Conservation (phyloP, 2,797 vertebrate genomes). For the Thripadectes ignobilis region DNA sequence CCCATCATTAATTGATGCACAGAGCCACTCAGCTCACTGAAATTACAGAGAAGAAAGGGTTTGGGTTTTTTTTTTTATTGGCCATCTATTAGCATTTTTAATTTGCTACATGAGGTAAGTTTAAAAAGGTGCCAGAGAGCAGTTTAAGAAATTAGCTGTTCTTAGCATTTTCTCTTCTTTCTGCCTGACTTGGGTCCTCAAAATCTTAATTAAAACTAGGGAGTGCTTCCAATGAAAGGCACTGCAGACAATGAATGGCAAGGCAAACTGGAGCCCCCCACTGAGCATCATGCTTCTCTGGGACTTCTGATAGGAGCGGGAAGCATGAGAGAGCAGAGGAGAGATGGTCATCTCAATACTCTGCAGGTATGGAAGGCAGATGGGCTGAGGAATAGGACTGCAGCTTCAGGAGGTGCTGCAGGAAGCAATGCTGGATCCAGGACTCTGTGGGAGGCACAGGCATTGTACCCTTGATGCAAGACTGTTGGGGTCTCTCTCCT, state of each 20-base stretch:
- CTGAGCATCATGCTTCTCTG: not conserved
- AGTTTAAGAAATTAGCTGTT: slow-evolving; percentile 69
- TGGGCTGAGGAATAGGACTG: not conserved
- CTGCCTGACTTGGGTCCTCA: slow-evolving; percentile 28
- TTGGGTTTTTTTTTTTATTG: slow-evolving; percentile 36
- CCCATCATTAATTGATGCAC: slow-evolving; percentile 36
- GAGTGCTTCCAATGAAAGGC: not conserved
- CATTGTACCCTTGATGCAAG: not conserved
- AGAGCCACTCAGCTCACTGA: slow-evolving; percentile 33
- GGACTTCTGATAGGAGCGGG: not conserved
- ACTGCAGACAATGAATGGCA: not conserved
- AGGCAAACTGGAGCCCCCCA: not conserved
- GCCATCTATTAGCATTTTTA: slow-evolving; percentile 67
- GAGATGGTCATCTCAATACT: not conserved
- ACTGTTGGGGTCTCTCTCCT: not conserved
- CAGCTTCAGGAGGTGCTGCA: not conserved
- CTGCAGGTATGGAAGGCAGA: not conserved
- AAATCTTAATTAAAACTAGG: slow-evolving; percentile 51
- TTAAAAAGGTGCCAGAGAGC: slow-evolving; percentile 65
- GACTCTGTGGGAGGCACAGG: not conserved
- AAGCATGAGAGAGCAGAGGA: not conserved
- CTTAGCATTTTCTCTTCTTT: slow-evolving; percentile 48
- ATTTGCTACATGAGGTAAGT: slow-evolving; percentile 70
- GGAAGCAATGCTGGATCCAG: not conserved
- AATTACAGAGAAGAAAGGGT: slow-evolving; percentile 35